Conservation (phyloP, 2,113 vertebrate genomes). For the Empidonax traillii region DNA sequence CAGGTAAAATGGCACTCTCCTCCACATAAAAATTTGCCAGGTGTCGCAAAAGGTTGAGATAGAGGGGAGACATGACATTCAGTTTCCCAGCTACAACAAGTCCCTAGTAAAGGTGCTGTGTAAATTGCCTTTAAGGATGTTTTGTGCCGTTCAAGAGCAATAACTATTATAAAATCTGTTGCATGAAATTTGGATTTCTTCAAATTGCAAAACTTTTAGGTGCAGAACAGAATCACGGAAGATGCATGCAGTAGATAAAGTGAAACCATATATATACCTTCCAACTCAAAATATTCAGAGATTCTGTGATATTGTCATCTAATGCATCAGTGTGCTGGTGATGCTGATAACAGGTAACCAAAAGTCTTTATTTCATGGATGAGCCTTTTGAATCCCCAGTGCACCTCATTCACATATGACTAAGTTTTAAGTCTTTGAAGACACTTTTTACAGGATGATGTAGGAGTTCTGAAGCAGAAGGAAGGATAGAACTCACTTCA, state of each 20-base stretch:
- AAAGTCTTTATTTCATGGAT: not conserved
- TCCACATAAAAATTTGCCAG: not conserved
- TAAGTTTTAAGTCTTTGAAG: not conserved
- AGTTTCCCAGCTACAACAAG: not conserved
- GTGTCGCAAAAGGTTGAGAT: not conserved
- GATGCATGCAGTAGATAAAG: not conserved
- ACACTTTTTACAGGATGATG: not conserved
- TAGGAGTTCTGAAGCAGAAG: not conserved
- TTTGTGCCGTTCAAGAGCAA: not conserved
- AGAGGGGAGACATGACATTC: not conserved
- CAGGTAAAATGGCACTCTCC: not conserved
- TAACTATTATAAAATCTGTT: not conserved
- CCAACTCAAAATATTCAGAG: not conserved
- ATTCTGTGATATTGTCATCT: not conserved
- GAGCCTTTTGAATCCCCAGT: accelerated
- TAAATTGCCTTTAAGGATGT: not conserved
- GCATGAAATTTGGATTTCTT: not conserved
- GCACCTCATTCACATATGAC: not conserved
- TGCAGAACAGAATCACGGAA: not conserved
- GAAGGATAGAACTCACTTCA: not conserved
- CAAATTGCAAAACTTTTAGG: not conserved
- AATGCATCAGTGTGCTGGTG: not conserved
- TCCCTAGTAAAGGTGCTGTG: not conserved
- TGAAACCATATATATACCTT: not conserved
- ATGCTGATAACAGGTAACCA: not conserved